phyloP scores from a whole-genome alignment of 2,797 vertebrate species.

The Otolemur crassicaudatus region DNA sequence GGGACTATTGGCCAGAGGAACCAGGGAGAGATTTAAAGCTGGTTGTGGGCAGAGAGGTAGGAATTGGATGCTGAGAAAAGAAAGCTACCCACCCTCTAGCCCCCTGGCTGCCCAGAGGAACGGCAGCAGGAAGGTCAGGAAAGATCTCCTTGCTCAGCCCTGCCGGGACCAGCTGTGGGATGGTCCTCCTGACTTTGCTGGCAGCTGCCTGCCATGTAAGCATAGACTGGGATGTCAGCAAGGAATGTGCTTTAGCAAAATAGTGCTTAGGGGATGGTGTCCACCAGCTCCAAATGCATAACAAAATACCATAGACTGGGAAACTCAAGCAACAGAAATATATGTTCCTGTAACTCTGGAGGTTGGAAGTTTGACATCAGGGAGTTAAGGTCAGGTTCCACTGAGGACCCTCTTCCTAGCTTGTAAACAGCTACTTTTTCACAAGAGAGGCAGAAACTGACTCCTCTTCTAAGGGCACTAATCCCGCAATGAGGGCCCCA shows the following conservation, averaged over 20 bases:
- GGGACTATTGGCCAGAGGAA: not conserved
- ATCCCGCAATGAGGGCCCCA: not conserved
- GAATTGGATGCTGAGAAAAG: fast-evolving
- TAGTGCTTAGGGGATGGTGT: too few species aligned
- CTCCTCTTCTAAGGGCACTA: too few species aligned
- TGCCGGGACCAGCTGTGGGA: not conserved
- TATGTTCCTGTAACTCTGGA: not conserved
- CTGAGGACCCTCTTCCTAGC: not conserved
- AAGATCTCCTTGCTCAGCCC: fast-evolving
- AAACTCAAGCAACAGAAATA: not conserved
- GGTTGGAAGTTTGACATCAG: too few species aligned
- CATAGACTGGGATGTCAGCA: fast-evolving
- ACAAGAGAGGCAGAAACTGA: not conserved
- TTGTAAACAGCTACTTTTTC: not conserved
- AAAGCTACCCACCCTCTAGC: fast-evolving
- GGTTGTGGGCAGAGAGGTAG: not conserved
- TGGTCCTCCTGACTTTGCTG: not conserved
- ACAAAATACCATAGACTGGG: not conserved
- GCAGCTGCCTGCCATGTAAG: fast-evolving
- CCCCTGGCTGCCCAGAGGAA: fast-evolving
- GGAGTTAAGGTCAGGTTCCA: not conserved
- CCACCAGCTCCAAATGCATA: not conserved
- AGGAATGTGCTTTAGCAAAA: not conserved
- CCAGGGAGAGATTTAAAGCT: fast-evolving
- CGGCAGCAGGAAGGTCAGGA: fast-evolving